phyloP scores from a whole-genome alignment of 2,888 invertebrate species.

The Uropetala carovei region DNA sequence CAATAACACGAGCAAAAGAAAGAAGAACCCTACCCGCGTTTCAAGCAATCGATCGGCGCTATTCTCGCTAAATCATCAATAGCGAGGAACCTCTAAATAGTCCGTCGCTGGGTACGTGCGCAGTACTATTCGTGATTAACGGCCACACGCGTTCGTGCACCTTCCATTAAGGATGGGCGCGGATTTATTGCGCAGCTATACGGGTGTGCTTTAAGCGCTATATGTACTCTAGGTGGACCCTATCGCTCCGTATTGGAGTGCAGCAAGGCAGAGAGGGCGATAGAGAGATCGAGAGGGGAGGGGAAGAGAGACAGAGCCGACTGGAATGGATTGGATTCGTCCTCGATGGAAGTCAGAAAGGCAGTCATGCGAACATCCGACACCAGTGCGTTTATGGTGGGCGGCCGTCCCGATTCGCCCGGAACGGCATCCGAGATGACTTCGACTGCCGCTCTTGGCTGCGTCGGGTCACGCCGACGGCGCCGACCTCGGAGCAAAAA shows the following conservation, averaged over 20 bases:
- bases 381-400: slow-evolving; percentile 37
- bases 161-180: slow-evolving; percentile 6
- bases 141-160: not conserved
- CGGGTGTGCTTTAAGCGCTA: not conserved
- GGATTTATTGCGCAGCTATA: slow-evolving; percentile 26
- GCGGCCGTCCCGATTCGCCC: slow-evolving; percentile 31
- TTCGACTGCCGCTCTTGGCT: not conserved
- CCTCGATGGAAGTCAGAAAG: slow-evolving; percentile 29
- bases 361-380: slow-evolving; percentile 61
- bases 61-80: not conserved
- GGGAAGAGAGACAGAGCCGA: slow-evolving; percentile 1
- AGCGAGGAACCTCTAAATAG: not conserved
- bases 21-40: not conserved
- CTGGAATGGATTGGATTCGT: slow-evolving; percentile 20
- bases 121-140: not conserved
- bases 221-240: not conserved
- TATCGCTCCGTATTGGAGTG: slow-evolving; percentile 16
- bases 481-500: not conserved
- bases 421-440: slow-evolving; percentile 39
- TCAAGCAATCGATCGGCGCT: not conserved
- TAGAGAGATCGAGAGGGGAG: not conserved
- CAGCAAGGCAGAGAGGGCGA: not conserved
- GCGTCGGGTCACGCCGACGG: not conserved
- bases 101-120: not conserved
- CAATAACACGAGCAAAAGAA: not conserved